These are phyloP conservation scores for Sminthurinus aureus DNA, from an alignment of 2,888 invertebrate genomes.

Conservation along the genomic window DNA sequence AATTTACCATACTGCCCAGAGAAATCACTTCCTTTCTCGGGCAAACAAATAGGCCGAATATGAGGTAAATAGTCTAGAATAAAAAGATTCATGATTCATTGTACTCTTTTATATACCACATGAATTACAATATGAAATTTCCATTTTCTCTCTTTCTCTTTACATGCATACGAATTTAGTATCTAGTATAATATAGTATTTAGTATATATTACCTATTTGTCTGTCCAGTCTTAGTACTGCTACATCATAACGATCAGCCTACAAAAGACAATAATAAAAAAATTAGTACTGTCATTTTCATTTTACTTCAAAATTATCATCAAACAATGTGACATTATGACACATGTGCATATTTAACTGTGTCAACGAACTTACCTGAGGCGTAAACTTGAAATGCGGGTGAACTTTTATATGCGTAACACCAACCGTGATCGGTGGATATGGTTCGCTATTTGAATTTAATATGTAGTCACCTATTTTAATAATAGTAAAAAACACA, in stretches of 20 bases:
- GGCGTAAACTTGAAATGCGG: constrained; percentile 93
- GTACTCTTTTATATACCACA: no score
- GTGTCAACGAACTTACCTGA: constrained; percentile 66
- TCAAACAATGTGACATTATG: constrained; percentile 1
- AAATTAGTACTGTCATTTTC: background rate
- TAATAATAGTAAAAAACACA: no score
- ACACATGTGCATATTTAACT: background rate
- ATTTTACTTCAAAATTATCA: background rate
- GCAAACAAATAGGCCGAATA: constrained; percentile 89
- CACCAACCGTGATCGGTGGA: constrained; percentile 91
- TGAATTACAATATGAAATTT: no score
- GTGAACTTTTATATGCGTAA: constrained; percentile 88
- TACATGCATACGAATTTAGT: no score
- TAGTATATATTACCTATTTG: no score
- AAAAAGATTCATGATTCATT: no score
- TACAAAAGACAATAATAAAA: constrained; percentile 36
- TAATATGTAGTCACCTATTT: constrained; percentile 82
- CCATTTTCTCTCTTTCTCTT: no score
- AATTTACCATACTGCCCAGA: constrained; percentile 79
- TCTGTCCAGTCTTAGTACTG: constrained; percentile 84
- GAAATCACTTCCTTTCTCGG: constrained; percentile 88
- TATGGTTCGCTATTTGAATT: constrained; percentile 91
- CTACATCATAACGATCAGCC: constrained; percentile 85
- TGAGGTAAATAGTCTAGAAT: constrained; percentile 76
- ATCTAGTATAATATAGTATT: no score